Conservation (phyloP, 2,797 vertebrate species). For the Valencia hispanica region DNA sequence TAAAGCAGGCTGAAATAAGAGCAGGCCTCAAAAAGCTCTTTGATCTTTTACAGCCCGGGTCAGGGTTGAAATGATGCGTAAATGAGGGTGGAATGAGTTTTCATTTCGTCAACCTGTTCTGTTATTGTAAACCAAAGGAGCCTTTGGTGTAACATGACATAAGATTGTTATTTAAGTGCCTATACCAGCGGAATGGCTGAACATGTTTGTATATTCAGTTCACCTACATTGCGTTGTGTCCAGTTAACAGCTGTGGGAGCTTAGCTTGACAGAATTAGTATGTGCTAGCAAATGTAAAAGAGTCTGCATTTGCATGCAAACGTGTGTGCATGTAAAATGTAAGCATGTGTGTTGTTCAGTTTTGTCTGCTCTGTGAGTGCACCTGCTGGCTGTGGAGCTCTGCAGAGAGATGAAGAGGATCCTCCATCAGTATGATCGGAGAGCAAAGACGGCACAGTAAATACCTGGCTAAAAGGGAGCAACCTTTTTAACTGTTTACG, state of each 20-base stretch:
- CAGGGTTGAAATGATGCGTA: conserved; percentile 84
- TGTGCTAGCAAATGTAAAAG: conserved; percentile 33
- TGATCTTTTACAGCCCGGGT: conserved; percentile 85
- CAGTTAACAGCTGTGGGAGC: conserved; percentile 79
- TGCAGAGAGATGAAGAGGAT: conserved; percentile 67
- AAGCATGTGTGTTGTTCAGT: conserved; percentile 24
- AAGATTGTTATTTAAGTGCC: conserved; percentile 84
- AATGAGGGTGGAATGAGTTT: conserved; percentile 85
- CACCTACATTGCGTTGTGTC: conserved; percentile 71
- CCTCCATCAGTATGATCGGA: conserved; percentile 51
- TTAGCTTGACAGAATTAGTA: conserved; percentile 52
- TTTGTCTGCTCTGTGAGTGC: conserved; percentile 45
- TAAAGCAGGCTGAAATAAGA: conserved; percentile 80
- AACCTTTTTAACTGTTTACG: conserved; percentile 71
- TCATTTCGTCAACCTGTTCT: conserved; percentile 84
- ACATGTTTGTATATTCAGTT: conserved; percentile 80
- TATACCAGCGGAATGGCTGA: conserved; percentile 72
- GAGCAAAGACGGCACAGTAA: conserved; percentile 67
- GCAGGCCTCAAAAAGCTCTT: conserved; percentile 83
- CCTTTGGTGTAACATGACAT: conserved; percentile 77
- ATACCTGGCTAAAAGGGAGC: conserved; percentile 74
- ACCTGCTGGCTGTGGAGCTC: conserved; percentile 66
- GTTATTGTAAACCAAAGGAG: conserved; percentile 84
- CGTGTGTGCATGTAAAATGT: conserved; percentile 19
- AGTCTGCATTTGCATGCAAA: conserved; percentile 14